Percentiles rank a stretch among this genome's conserved stretches.
Evolutionary conservation across 2,113 vertebrate genomes (phyloP).

Genomic region (Paradoxurus hermaphroditus): DNA sequence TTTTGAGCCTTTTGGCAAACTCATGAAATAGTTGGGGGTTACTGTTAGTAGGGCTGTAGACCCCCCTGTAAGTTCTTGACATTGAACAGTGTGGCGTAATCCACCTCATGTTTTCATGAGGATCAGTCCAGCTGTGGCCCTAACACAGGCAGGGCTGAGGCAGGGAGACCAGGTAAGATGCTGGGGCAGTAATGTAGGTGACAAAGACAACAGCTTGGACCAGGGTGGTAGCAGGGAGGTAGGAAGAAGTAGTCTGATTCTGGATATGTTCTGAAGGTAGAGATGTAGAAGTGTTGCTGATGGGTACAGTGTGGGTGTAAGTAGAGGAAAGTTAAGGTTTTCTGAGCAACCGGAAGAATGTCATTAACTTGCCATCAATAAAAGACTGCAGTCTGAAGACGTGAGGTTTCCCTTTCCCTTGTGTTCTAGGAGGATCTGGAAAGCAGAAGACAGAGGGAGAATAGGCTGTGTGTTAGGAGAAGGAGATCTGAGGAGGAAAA

Average conservation of each 20-base stretch:
- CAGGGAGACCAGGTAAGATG: background rate
- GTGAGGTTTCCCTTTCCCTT: background rate
- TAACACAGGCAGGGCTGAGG: background rate
- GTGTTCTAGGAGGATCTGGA: background rate
- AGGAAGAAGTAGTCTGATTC: background rate
- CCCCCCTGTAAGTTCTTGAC: background rate
- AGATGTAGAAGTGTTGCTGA: background rate
- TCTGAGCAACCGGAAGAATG: background rate
- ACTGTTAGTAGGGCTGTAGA: background rate
- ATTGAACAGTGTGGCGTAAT: background rate
- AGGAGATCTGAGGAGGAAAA: background rate
- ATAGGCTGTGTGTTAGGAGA: background rate
- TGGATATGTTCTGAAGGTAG: background rate
- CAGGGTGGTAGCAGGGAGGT: background rate
- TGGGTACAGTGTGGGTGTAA: background rate
- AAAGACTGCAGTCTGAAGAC: background rate
- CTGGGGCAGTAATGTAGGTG: background rate
- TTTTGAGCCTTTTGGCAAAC: background rate
- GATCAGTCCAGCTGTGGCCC: background rate
- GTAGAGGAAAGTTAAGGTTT: background rate
- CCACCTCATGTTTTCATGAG: too few relatives aligned
- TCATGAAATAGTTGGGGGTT: background rate
- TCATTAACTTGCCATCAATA: background rate
- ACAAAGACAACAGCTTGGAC: background rate
- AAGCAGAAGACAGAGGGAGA: background rate